Percentiles rank a stretch among this genome's conserved stretches.
Conservation (phyloP, 2,888 invertebrate species). For the Phalangium opilio region DNA sequence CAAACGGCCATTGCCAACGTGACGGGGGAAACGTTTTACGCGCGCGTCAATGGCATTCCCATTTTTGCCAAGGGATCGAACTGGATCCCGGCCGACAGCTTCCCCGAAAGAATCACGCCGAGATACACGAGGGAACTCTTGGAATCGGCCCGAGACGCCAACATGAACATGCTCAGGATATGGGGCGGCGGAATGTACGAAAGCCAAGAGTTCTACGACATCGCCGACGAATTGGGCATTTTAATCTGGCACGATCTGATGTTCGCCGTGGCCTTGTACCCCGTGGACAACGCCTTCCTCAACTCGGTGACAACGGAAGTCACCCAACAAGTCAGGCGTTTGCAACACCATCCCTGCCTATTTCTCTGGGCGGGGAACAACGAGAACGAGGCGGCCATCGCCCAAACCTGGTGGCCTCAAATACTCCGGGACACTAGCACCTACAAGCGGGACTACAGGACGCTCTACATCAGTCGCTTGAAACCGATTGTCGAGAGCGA, state of each 20-base stretch:
- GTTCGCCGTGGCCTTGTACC: slow-evolving; percentile 94
- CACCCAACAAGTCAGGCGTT: slow-evolving; percentile 52
- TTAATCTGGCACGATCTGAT: slow-evolving; percentile 96
- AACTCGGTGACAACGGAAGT: slow-evolving; percentile 57
- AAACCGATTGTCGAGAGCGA: slow-evolving; percentile 44
- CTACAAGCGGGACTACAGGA: slow-evolving; percentile 49
- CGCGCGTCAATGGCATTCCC: slow-evolving; percentile 64
- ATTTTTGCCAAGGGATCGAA: slow-evolving; percentile 94
- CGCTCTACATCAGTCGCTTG: slow-evolving; percentile 64
- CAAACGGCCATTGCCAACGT: slow-evolving; percentile 37
- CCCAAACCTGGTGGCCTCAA: slow-evolving; percentile 53
- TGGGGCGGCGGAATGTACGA: slow-evolving; percentile 99
- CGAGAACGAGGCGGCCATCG: slow-evolving; percentile 82
- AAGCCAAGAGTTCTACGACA: slow-evolving; percentile 67
- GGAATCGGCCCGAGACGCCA: slow-evolving; percentile 49
- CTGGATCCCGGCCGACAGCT: slow-evolving; percentile 73
- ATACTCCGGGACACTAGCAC: background rate
- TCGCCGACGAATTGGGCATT: slow-evolving; percentile 75
- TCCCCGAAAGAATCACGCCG: slow-evolving; percentile 55
- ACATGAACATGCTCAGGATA: slow-evolving; percentile 88
- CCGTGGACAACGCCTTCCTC: slow-evolving; percentile 53
- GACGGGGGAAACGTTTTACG: slow-evolving; percentile 56
- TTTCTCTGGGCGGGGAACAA: slow-evolving; percentile 88
- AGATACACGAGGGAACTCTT: slow-evolving; percentile 45
- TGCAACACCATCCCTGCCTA: slow-evolving; percentile 74